A percentile compares a stretch with the other conserved stretches of the same genome.
Conservation (phyloP, 2,113 vertebrate species). For the Lipophrys pholis region DNA sequence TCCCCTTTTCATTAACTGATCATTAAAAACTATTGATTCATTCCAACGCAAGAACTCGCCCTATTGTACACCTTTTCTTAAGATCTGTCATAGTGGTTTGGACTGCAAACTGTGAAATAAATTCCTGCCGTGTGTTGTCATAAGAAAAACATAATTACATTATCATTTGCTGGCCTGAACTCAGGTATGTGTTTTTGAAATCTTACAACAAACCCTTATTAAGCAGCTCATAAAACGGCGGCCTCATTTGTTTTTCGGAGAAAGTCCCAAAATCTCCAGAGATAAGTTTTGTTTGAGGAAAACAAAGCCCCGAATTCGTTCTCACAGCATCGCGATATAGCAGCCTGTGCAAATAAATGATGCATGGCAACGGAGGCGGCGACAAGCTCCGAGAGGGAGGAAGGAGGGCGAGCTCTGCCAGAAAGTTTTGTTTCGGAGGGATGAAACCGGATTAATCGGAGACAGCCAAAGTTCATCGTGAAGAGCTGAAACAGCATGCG, state of each 20-base stretch:
- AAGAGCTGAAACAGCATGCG: constrained; percentile 26
- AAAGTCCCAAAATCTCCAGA: constrained; percentile 36
- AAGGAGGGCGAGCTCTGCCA: constrained; percentile 2
- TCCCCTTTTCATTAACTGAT: too few relatives aligned
- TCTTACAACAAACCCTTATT: constrained; percentile 45
- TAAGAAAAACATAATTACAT: neutral
- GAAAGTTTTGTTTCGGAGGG: constrained; percentile 19
- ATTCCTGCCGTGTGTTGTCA: constrained; percentile 17
- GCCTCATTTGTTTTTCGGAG: constrained; percentile 49
- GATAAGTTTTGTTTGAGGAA: constrained; percentile 58
- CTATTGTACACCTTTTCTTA: neutral
- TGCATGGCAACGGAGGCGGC: constrained; percentile 36
- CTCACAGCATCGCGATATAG: constrained; percentile 31
- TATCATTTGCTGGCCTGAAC: constrained; percentile 34
- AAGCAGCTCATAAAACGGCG: constrained; percentile 37
- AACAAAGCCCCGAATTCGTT: constrained; percentile 49
- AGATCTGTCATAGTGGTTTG: neutral
- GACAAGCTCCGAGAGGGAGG: neutral
- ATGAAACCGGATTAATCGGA: constrained; percentile 51
- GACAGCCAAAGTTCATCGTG: constrained; percentile 48
- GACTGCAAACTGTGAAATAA: neutral
- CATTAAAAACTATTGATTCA: too few relatives aligned
- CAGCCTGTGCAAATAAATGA: constrained; percentile 57
- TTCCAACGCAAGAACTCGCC: neutral
- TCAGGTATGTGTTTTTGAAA: constrained; percentile 40